phyloP scores from a whole-genome alignment of 2,113 vertebrate species.

The Ammodytes marinus region DNA sequence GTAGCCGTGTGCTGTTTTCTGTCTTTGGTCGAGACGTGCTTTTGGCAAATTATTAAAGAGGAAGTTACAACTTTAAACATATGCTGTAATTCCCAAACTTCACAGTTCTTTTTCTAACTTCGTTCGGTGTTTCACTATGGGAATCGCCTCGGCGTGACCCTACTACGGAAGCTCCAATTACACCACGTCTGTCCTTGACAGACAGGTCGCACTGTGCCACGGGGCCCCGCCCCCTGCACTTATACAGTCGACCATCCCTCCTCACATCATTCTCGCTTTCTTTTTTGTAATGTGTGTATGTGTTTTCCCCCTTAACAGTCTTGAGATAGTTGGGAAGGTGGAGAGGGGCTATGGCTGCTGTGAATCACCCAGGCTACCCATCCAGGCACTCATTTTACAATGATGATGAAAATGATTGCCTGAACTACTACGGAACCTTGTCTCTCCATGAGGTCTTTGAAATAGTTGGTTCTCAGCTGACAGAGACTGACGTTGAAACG shows the following conservation, averaged over 20 bases:
- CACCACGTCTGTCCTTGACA: too few relatives aligned
- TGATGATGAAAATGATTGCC: slow-evolving; percentile 92
- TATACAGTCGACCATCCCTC: too few relatives aligned
- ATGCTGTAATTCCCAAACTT: background rate
- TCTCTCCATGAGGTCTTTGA: slow-evolving; percentile 92
- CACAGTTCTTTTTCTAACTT: too few relatives aligned
- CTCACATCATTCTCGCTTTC: too few relatives aligned
- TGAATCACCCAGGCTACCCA: slow-evolving; percentile 54
- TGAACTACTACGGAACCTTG: slow-evolving; percentile 91
- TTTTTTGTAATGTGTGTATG: background rate
- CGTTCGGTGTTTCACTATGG: too few relatives aligned
- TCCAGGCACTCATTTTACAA: slow-evolving; percentile 68
- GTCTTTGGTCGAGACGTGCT: background rate
- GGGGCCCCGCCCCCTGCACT: too few relatives aligned
- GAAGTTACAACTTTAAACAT: background rate
- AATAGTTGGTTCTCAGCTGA: slow-evolving; percentile 91
- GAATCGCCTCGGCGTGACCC: too few relatives aligned
- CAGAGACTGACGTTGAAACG: slow-evolving; percentile 88
- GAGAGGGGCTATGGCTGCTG: slow-evolving; percentile 66
- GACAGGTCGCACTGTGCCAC: too few relatives aligned
- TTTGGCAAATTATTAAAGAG: background rate
- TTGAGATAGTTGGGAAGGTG: slow-evolving; percentile 33
- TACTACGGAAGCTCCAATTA: too few relatives aligned
- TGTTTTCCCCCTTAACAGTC: slow-evolving; percentile 8
- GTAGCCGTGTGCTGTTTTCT: background rate